Evolutionary conservation across 2,113 vertebrate genomes (phyloP).

Genomic region (Puma concolor): DNA sequence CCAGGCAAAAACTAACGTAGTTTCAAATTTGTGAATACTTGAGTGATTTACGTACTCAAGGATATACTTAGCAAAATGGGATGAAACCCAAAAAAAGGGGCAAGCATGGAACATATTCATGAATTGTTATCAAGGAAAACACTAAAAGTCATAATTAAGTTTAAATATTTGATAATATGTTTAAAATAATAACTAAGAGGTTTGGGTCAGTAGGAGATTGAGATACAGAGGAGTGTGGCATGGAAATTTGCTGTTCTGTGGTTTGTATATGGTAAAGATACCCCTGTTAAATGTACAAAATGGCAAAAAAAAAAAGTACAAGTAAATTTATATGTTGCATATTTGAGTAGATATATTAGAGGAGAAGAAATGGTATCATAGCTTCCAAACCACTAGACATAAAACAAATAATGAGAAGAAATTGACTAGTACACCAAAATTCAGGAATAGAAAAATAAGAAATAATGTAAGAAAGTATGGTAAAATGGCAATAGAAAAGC

Average conservation of each 20-base stretch:
- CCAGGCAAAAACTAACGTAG: neutral
- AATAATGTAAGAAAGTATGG: neutral
- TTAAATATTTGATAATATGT: neutral
- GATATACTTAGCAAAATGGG: neutral
- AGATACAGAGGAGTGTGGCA: neutral
- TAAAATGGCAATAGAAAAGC: neutral
- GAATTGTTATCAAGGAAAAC: neutral
- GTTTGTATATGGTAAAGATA: neutral
- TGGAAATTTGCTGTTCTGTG: neutral
- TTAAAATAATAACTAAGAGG: neutral
- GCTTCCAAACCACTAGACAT: neutral
- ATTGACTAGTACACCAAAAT: neutral
- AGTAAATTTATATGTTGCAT: neutral
- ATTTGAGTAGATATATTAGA: neutral
- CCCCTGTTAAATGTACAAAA: neutral
- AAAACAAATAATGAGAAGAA: neutral
- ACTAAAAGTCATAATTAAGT: neutral
- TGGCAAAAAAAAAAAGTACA: neutral
- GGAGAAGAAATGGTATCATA: neutral
- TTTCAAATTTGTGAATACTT: neutral
- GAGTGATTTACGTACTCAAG: neutral
- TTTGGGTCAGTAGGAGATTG: neutral
- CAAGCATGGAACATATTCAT: neutral
- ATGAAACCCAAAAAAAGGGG: neutral
- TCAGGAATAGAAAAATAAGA: neutral